A percentile compares a stretch with the other conserved stretches of the same genome.
Evolutionary conservation across 2,888 invertebrate genomes (phyloP).

Genomic region (Ectobius pallidus): DNA sequence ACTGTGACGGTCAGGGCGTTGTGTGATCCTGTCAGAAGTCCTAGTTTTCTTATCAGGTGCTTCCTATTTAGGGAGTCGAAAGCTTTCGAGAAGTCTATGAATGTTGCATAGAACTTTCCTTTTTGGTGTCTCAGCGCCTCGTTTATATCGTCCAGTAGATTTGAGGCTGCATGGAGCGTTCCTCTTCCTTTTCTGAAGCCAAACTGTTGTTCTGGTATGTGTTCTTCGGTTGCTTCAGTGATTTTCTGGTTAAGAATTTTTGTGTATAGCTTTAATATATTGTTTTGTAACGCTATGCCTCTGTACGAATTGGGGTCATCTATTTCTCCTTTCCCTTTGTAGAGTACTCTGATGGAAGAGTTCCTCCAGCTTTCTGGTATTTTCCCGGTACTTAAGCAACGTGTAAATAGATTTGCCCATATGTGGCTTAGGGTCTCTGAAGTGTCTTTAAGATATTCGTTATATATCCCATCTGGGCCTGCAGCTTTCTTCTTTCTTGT

Average conservation of each 20-base stretch:
- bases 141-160: not conserved
- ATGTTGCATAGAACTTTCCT: not conserved
- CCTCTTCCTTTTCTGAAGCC: not conserved
- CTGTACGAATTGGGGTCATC: slow-evolving; percentile 2
- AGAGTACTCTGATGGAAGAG: not conserved
- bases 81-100: not conserved
- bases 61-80: not conserved
- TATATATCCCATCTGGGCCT: not conserved
- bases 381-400: not conserved
- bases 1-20: not conserved
- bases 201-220: no score
- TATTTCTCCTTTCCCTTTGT: not conserved
- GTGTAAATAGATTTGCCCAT: not conserved
- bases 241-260: not conserved
- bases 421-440: not conserved
- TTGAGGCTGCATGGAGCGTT: not conserved
- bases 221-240: not conserved
- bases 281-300: not conserved
- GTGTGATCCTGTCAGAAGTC: not conserved
- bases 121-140: not conserved
- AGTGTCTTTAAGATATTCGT: not conserved
- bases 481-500: not conserved
- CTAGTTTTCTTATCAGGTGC: not conserved
- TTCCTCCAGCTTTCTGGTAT: not conserved
- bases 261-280: not conserved